Percentiles rank a stretch among this genome's conserved stretches.
phyloP scores from a whole-genome alignment of 1,140 invertebrate genomes.

The Hycleus phaleratus region DNA sequence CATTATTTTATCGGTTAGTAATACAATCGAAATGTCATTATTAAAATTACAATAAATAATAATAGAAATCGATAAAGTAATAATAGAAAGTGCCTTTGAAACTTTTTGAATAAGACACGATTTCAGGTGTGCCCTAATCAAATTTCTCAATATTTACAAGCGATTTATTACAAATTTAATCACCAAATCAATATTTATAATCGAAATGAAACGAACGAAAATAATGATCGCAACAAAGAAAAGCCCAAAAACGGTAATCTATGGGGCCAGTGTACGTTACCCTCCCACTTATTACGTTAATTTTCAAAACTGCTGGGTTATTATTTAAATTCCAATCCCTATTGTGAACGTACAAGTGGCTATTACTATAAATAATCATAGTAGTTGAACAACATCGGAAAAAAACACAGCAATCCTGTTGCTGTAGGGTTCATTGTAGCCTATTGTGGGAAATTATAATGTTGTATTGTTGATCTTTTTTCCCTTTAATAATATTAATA shows the following conservation, averaged over 20 bases:
- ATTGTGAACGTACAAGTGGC: constrained; percentile 31
- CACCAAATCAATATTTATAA: not conserved
- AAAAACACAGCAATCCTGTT: constrained; percentile 5
- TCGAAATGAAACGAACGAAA: not conserved
- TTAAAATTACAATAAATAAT: too few species aligned
- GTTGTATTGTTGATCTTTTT: constrained; percentile 1
- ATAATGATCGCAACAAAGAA: too few species aligned
- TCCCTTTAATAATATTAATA: too few species aligned
- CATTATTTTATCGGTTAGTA: too few species aligned
- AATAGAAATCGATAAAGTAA: too few species aligned
- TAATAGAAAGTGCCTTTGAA: too few species aligned
- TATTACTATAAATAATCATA: constrained; percentile 31
- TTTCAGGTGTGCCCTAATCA: too few species aligned
- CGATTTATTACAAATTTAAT: not conserved
- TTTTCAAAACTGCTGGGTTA: constrained; percentile 20
- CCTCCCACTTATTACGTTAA: constrained; percentile 24
- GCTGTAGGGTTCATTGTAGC: constrained; percentile 23
- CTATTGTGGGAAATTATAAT: constrained; percentile 10
- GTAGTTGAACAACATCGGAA: constrained; percentile 19
- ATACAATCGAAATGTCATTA: too few species aligned
- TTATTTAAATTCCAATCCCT: constrained; percentile 27
- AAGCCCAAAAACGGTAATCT: constrained; percentile 14
- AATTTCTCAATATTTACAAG: too few species aligned
- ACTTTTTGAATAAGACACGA: too few species aligned
- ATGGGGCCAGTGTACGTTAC: constrained; percentile 6